Conservation (phyloP, 2,797 vertebrate genomes). For the Myioborus miniatus region DNA sequence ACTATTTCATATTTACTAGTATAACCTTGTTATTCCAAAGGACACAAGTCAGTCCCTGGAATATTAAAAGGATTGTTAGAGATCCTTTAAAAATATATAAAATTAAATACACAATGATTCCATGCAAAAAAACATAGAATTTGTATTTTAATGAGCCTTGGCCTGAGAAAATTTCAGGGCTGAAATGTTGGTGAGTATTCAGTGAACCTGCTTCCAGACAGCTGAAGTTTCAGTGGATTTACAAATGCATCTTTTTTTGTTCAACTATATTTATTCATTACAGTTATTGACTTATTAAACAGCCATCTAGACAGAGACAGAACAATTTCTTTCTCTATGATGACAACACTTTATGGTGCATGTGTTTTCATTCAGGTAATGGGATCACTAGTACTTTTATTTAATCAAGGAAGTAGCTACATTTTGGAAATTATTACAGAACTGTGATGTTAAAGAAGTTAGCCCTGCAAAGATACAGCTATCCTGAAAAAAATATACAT, state of each 20-base stretch:
- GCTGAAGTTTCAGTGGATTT: background rate
- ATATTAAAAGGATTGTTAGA: background rate
- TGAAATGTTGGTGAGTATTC: background rate
- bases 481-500: background rate
- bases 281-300: background rate
- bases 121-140: background rate
- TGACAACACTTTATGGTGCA: background rate
- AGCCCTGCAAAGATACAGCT: background rate
- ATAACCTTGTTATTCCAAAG: background rate
- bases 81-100: background rate
- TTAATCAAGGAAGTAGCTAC: background rate
- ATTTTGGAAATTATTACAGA: background rate
- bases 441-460: background rate
- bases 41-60: background rate
- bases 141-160: background rate
- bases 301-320: background rate
- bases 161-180: background rate
- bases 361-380: background rate
- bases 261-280: background rate
- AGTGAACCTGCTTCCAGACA: background rate
- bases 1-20: background rate
- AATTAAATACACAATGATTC: background rate
- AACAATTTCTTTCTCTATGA: background rate
- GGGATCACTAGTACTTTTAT: background rate
- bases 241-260: background rate